These are phyloP conservation scores for Oxygymnocypris stewartii DNA, from an alignment of 2,113 vertebrate genomes.

Conservation along the genomic window DNA sequence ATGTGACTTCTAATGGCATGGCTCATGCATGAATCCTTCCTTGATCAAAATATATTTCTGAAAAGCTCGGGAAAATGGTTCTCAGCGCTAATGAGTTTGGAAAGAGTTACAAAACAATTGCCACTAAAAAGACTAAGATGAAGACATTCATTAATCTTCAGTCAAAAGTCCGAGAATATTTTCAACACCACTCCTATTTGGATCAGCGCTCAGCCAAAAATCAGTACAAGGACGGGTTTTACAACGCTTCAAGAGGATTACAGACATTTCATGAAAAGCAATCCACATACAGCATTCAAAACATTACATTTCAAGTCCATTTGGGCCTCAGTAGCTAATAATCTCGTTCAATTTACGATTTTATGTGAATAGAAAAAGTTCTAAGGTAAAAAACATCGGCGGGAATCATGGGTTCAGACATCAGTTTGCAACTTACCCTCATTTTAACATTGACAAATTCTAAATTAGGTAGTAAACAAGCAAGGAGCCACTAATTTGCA, in stretches of 20 bases:
- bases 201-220: slow-evolving; percentile 7
- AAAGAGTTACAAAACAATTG: slow-evolving; percentile 32
- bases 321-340: not conserved
- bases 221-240: not conserved
- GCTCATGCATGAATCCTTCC: slow-evolving; percentile 21
- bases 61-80: slow-evolving; percentile 1
- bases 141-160: slow-evolving; percentile 20
- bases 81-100: slow-evolving; percentile 15
- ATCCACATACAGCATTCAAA: not conserved
- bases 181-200: not conserved
- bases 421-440: not conserved
- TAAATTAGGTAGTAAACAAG: not conserved
- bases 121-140: slow-evolving; percentile 12
- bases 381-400: not conserved
- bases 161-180: not conserved
- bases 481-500: not conserved
- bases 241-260: not conserved
- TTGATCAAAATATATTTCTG: slow-evolving; percentile 34
- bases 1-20: slow-evolving; percentile 22
- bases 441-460: not conserved
- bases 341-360: not conserved
- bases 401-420: not conserved
- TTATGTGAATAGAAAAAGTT: not conserved
- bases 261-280: slow-evolving; percentile 6
- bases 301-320: not conserved